These are phyloP conservation scores for Silurus lanzhouensis DNA, from an alignment of 2,797 vertebrate species.

Conservation along the genomic window DNA sequence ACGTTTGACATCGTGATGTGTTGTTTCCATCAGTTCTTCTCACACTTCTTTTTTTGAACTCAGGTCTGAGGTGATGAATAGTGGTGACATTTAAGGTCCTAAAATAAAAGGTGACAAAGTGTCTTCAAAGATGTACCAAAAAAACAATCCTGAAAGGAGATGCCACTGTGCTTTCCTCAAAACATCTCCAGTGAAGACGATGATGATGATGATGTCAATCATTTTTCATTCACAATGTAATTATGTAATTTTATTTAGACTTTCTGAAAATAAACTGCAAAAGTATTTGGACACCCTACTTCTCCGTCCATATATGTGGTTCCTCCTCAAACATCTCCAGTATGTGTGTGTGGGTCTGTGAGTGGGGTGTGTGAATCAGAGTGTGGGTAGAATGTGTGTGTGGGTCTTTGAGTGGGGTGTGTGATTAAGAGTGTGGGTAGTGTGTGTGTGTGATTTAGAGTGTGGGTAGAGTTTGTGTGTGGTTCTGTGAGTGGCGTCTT, in stretches of 20 bases:
- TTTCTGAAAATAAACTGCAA: too few species aligned
- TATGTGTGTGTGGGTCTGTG: too few species aligned
- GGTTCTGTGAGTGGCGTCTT: too few species aligned
- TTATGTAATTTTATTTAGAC: too few species aligned
- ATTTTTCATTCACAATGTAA: neutral
- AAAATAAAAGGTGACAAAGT: neutral
- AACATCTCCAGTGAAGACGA: neutral
- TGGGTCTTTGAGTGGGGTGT: too few species aligned
- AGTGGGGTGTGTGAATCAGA: too few species aligned
- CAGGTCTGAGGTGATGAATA: neutral
- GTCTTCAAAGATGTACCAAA: neutral
- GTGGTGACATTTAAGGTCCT: neutral
- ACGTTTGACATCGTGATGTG: slow-evolving; percentile 61
- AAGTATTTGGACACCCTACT: neutral
- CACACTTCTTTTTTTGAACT: neutral
- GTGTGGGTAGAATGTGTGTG: too few species aligned
- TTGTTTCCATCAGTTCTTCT: neutral
- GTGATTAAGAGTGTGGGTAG: too few species aligned
- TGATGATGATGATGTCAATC: neutral
- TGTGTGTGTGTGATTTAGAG: too few species aligned
- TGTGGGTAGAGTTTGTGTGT: too few species aligned
- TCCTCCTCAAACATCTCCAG: too few species aligned
- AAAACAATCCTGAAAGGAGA: neutral
- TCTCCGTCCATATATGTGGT: too few species aligned
- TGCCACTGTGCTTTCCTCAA: neutral